Percentiles rank a stretch among this genome's conserved stretches.
Evolutionary conservation across 2,888 invertebrate genomes (phyloP).

Genomic region (Drosophila atroscutellata): DNA sequence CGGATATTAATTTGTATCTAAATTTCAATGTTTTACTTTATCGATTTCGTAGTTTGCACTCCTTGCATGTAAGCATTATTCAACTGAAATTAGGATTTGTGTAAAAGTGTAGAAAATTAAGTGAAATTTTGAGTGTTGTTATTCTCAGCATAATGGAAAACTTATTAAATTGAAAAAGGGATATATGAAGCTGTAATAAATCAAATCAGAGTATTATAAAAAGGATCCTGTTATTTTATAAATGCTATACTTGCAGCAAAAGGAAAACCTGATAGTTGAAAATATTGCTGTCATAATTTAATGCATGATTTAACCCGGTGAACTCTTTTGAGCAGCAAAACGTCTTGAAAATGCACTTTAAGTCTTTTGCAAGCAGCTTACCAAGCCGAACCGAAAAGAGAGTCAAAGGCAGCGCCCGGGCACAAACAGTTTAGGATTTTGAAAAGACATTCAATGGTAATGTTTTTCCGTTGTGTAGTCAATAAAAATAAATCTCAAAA

Average conservation of each 20-base stretch:
- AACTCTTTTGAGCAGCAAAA: conserved; percentile 9
- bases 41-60: not conserved
- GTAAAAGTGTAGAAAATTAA: not conserved
- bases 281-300: conserved; percentile 7
- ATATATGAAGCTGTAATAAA: not conserved
- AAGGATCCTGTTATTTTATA: too few relatives aligned
- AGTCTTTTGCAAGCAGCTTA: conserved; percentile 67
- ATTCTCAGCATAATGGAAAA: not conserved
- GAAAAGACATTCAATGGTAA: conserved; percentile 45
- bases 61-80: not conserved
- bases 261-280: conserved; percentile 11
- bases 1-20: not conserved
- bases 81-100: not conserved
- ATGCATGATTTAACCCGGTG: not conserved
- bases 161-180: not conserved
- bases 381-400: conserved; percentile 10
- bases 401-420: conserved; percentile 2
- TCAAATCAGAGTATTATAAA: not conserved
- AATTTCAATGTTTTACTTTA: not conserved
- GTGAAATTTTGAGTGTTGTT: not conserved
- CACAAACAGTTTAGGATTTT: conserved; percentile 56
- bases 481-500: conserved; percentile 80
- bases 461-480: conserved; percentile 59
- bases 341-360: conserved; percentile 24
- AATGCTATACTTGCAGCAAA: not conserved